Percentiles rank a stretch among this genome's conserved stretches.
Evolutionary conservation across 2,888 invertebrate species (phyloP).

Genomic region (Chouioia cunea): DNA sequence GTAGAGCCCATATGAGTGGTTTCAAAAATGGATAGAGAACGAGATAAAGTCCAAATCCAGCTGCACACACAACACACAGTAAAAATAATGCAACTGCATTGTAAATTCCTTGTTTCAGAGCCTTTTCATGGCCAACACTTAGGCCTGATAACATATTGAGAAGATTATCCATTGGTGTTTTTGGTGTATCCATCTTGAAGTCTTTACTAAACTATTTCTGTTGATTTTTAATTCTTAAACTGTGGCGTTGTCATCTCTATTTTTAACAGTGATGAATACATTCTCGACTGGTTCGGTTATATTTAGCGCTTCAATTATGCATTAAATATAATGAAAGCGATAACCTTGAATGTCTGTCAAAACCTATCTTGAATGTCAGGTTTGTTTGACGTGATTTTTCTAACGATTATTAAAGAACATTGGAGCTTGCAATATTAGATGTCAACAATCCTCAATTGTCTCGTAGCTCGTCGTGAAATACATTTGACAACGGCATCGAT

Average conservation of each 20-base stretch:
- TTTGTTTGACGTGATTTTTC: no score
- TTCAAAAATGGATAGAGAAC: conserved; percentile 93
- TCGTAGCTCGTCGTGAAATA: no score
- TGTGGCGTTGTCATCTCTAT: conserved; percentile 29
- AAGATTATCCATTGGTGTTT: conserved; percentile 76
- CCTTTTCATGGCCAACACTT: conserved; percentile 86
- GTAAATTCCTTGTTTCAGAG: conserved; percentile 92
- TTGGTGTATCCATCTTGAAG: conserved; percentile 68
- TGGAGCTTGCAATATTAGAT: no score
- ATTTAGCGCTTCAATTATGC: no score
- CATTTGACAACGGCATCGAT: no score
- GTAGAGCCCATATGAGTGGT: conserved; percentile 94
- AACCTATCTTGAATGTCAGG: no score
- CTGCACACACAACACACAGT: conserved; percentile 77
- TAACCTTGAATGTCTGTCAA: no score
- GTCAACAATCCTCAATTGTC: no score
- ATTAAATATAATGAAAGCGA: no score
- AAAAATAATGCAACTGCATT: conserved; percentile 88
- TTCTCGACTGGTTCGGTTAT: no score
- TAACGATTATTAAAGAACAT: no score
- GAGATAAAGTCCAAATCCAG: conserved; percentile 83
- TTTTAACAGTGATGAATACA: conserved; percentile 17
- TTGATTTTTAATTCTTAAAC: conserved; percentile 14
- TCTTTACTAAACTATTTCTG: conserved; percentile 5
- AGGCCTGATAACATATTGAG: conserved; percentile 78